Evolutionary conservation across 2,113 vertebrate genomes (phyloP).

Genomic region (Emydura subglobosa): DNA sequence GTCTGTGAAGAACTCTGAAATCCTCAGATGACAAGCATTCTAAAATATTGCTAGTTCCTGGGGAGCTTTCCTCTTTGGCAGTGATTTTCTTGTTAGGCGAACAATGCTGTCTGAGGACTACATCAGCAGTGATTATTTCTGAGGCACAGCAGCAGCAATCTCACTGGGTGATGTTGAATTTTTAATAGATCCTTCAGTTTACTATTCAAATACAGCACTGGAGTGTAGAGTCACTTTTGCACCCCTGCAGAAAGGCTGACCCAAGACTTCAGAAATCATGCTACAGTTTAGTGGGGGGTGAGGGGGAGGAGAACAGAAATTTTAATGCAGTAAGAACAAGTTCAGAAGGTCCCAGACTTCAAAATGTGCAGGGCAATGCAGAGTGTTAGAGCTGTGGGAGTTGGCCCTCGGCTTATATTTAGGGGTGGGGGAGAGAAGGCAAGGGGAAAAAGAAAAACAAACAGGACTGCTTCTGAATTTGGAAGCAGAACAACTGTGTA

Average conservation of each 20-base stretch:
- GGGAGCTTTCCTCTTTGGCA: background rate
- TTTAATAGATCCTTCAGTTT: background rate
- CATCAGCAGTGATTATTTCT: background rate
- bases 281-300: accelerated
- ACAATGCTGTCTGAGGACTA: background rate
- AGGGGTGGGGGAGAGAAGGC: background rate
- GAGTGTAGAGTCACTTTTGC: background rate
- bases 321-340: accelerated
- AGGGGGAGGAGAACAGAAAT: accelerated
- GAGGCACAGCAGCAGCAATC: background rate
- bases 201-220: accelerated
- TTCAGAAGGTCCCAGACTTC: background rate
- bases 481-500: background rate
- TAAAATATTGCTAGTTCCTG: background rate
- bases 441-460: background rate
- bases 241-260: background rate
- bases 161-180: background rate
- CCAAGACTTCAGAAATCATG: background rate
- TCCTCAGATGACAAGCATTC: background rate
- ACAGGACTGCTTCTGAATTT: background rate
- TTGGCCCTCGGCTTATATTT: background rate
- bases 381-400: background rate
- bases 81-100: conserved; percentile 1
- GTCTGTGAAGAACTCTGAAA: background rate
- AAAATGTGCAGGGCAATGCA: background rate